These are phyloP conservation scores for Danio choprae DNA, from an alignment of 2,797 vertebrate genomes.

Conservation along the genomic window DNA sequence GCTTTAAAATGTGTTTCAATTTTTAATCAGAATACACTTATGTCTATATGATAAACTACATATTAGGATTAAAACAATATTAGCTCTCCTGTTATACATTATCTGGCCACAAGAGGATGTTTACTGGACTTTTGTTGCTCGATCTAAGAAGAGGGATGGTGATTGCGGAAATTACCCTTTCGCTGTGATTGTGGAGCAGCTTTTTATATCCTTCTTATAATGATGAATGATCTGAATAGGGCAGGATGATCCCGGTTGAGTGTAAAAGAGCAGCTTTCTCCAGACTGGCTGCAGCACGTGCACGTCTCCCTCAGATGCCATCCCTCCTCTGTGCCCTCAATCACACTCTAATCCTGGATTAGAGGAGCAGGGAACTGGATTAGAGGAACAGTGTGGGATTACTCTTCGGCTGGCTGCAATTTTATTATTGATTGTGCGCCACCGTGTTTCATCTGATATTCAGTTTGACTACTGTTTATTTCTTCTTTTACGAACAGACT, in stretches of 20 bases:
- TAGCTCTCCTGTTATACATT: background rate
- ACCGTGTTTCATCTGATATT: constrained; percentile 28
- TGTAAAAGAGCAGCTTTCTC: constrained; percentile 28
- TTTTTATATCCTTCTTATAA: constrained; percentile 33
- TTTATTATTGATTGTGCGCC: constrained; percentile 61
- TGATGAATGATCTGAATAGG: constrained; percentile 25
- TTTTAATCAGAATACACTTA: background rate
- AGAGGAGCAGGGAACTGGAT: constrained; percentile 70
- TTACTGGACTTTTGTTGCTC: background rate
- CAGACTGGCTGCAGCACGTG: constrained; percentile 64
- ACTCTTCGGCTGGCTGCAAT: constrained; percentile 61
- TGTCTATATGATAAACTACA: background rate
- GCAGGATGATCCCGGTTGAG: constrained; percentile 21
- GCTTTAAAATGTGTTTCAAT: background rate
- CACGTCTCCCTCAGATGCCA: constrained; percentile 71
- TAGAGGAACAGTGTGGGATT: constrained; percentile 64
- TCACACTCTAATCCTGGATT: constrained; percentile 79
- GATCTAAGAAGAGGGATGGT: background rate
- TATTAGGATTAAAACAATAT: background rate
- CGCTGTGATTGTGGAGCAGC: background rate
- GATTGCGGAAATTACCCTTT: constrained; percentile 19
- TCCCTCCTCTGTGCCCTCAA: constrained; percentile 72
- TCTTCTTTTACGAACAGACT: background rate
- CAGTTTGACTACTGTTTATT: background rate
- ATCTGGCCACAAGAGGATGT: constrained; percentile 28